Conservation (phyloP, 2,113 vertebrate species). For the Vombatus ursinus region DNA sequence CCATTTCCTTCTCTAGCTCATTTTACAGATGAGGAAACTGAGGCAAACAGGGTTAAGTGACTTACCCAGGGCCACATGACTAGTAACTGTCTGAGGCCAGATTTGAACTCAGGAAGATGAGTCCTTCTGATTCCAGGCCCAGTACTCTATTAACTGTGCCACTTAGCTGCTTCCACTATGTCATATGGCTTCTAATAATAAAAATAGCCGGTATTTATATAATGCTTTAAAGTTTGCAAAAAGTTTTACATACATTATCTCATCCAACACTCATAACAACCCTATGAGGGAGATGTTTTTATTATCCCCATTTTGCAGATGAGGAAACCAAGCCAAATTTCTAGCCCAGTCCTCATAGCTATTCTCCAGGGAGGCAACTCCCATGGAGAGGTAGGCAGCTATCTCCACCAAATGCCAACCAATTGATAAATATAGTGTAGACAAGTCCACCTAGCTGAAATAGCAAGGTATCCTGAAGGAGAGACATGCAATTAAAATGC, state of each 20-base stretch:
- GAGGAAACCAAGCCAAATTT: neutral
- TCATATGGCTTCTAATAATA: neutral
- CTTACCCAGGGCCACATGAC: neutral
- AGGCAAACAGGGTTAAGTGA: neutral
- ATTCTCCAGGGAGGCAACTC: neutral
- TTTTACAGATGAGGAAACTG: neutral
- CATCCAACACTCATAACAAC: neutral
- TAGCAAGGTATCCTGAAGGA: neutral
- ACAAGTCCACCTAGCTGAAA: neutral
- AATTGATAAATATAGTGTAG: neutral
- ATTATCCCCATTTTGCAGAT: neutral
- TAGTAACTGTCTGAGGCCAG: too few relatives aligned
- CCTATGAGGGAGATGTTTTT: neutral
- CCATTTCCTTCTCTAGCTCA: neutral
- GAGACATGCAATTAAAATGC: neutral
- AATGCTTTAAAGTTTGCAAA: neutral
- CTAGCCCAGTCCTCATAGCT: neutral
- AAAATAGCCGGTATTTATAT: neutral
- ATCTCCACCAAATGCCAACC: neutral
- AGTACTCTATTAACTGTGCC: neutral
- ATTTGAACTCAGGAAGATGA: too few relatives aligned
- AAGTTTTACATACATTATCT: neutral
- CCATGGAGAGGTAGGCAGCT: neutral
- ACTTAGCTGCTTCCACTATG: neutral
- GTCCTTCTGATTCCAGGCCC: neutral